Evolutionary conservation across 2,797 vertebrate genomes (phyloP), one percentile per base, ranked within the genome.

Genomic region (Semotilus atromaculatus): DNA sequence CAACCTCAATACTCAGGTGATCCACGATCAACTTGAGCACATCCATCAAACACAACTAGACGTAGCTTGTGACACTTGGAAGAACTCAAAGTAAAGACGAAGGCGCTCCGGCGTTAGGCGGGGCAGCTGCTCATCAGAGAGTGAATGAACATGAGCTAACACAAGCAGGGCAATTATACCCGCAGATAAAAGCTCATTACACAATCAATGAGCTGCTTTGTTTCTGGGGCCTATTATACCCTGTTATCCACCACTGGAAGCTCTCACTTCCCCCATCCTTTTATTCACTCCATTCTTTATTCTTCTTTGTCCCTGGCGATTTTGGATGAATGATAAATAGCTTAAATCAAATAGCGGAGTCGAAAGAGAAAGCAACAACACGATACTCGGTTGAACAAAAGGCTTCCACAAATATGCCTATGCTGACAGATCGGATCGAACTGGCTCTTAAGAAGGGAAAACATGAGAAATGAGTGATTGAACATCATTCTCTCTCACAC

Each of bases 131-230:
- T 89, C 86, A 87, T 88, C 87, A 88, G 87, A 81, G 83, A 86
- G 81, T 40, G 78, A 86, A 86, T 78, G 85, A 88, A 91, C 89
- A 90, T 86, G 85, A 90, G 89, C 81, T 85, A 87, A 87, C 89
- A 88, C 83, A 88, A 58, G 81, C 86, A 85, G 89, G 86, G 87
- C 90, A 90, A 90, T 91, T 91, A 91, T 90, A 89, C 85, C 74
- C 81, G 80, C 89, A 85, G 80, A 89, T 91, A 89, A 91, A 90
- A 91, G 88, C 89, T 90, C 87, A 91, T 92, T 92, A 90, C 86
- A 81, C 85, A 91, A 87, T 91, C 90, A 89, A 85, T 88, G 81
- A 89, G 81, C 81, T 84, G 81, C 85, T 88, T 76, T 85, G 45
- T 90, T 90, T 82, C 75, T 84, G 82, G 86, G 88, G 82, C 81